Evolutionary conservation across 2,888 invertebrate species (phyloP).

Genomic region (Cryptocephalus moraei): DNA sequence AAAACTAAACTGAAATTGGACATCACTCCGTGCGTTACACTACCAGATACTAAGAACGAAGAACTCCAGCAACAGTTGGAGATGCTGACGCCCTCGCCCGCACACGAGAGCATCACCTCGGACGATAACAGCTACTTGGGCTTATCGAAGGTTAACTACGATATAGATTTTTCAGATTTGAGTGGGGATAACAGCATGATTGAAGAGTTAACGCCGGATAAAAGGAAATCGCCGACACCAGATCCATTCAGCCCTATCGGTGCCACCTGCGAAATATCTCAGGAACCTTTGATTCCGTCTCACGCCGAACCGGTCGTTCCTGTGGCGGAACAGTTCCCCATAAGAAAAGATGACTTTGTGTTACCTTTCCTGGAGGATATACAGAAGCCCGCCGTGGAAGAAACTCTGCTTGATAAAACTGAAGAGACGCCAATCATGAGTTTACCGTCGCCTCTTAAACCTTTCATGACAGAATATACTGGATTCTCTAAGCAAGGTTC

Average conservation of each 20-base stretch:
- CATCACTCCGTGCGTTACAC: conserved; percentile 32
- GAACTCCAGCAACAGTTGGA: conserved; percentile 37
- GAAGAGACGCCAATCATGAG: conserved; percentile 20
- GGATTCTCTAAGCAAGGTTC: conserved; percentile 51
- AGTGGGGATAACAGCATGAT: conserved; percentile 62
- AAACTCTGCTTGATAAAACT: conserved; percentile 26
- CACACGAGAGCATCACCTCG: conserved; percentile 42
- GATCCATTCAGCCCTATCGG: conserved; percentile 50
- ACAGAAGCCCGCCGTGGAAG: conserved; percentile 9
- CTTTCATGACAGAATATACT: conserved; percentile 42
- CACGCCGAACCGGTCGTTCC: conserved; percentile 12
- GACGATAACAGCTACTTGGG: conserved; percentile 54
- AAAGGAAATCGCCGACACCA: conserved; percentile 26
- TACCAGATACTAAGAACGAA: conserved; percentile 27
- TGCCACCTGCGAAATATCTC: conserved; percentile 26
- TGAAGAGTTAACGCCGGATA: conserved; percentile 41
- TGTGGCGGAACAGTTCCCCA: conserved; percentile 5
- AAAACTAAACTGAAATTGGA: conserved; percentile 28
- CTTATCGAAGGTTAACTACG: conserved; percentile 62
- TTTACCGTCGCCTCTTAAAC: conserved; percentile 33
- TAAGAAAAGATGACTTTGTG: conserved; percentile 22
- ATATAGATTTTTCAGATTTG: conserved; percentile 64
- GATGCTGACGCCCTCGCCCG: conserved; percentile 17
- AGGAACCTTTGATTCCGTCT: conserved; percentile 31
- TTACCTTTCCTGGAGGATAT: conserved; percentile 21